A percentile compares a stretch with the other conserved stretches of the same genome.
phyloP scores from a whole-genome alignment of 2,797 vertebrate species.

The Hozukius guyotensis region DNA sequence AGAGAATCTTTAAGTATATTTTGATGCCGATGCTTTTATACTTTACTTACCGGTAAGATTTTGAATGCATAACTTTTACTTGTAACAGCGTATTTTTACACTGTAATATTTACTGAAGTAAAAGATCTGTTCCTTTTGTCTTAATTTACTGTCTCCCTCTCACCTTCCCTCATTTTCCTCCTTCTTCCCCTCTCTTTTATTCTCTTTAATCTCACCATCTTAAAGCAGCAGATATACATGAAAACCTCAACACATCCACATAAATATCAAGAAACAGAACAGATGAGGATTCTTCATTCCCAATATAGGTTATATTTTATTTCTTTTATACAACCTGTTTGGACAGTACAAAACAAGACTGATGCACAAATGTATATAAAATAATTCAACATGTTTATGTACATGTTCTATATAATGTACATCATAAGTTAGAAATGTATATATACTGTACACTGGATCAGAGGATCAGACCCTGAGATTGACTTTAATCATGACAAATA shows the following conservation, averaged over 20 bases:
- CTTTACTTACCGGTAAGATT: too few species aligned
- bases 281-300: not conserved
- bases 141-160: too few species aligned
- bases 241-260: not conserved
- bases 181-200: too few species aligned
- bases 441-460: constrained; percentile 42
- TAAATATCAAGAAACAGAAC: not conserved
- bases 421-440: constrained; percentile 66
- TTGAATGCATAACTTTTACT: too few species aligned
- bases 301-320: constrained; percentile 19
- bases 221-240: not conserved
- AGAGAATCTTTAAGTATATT: too few species aligned
- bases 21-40: too few species aligned
- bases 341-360: constrained; percentile 26
- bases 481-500: constrained; percentile 36
- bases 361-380: constrained; percentile 56
- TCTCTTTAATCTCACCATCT: too few species aligned
- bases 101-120: too few species aligned
- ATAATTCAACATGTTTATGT: constrained; percentile 47
- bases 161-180: too few species aligned
- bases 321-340: constrained; percentile 37
- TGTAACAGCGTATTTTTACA: too few species aligned
- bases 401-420: constrained; percentile 18
- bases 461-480: constrained; percentile 58
- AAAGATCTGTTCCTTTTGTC: too few species aligned